Percentiles rank a stretch among this genome's conserved stretches.
Conservation (phyloP, 2,113 vertebrate species). For the Corythornis cristatus region DNA sequence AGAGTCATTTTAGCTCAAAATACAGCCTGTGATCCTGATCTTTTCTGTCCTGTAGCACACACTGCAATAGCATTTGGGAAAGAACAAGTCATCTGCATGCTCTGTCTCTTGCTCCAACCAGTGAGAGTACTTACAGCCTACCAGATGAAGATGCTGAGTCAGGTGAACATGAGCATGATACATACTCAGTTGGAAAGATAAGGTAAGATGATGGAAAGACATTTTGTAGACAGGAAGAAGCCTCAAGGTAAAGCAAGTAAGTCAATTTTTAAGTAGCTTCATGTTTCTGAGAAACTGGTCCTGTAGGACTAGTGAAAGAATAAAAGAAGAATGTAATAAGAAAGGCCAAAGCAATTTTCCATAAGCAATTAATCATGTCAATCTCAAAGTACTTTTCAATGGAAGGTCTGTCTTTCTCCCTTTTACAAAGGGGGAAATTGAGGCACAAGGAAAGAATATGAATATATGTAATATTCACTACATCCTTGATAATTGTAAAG, state of each 20-base stretch:
- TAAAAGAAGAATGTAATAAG: neutral
- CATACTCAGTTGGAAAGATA: neutral
- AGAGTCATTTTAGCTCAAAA: neutral
- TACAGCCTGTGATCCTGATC: neutral
- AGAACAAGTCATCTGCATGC: neutral
- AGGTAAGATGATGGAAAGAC: neutral
- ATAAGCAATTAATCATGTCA: neutral
- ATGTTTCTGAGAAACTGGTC: neutral
- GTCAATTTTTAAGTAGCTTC: neutral
- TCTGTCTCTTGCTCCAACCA: neutral
- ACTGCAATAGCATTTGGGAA: neutral
- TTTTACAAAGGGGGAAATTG: neutral
- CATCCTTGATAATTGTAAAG: neutral
- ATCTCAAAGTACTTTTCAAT: neutral
- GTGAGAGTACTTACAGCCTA: neutral
- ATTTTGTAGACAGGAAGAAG: neutral
- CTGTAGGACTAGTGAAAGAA: neutral
- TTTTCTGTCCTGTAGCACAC: neutral
- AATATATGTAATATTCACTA: neutral
- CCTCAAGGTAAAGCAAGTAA: neutral
- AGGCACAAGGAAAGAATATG: neutral
- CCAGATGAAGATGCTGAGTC: neutral
- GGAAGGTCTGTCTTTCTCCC: neutral
- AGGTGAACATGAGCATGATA: neutral
- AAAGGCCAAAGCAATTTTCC: neutral